Evolutionary conservation across 2,888 invertebrate genomes (phyloP), one percentile per base, ranked within the genome.

Genomic region (Polietes domitor): DNA sequence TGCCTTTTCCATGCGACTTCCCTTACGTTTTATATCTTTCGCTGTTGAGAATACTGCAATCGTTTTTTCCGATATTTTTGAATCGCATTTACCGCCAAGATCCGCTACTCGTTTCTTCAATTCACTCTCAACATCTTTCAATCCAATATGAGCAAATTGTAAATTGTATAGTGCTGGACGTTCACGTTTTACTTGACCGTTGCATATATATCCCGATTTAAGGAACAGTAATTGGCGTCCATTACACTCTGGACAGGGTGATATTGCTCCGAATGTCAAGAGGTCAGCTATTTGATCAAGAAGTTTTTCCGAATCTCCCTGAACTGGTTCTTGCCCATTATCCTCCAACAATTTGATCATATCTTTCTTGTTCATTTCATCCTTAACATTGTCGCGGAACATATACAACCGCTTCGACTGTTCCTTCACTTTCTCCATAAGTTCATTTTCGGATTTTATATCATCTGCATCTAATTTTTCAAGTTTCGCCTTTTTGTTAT

Each of bases 251-350:
- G 94, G 91, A 88, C 99, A 99, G 0, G 94, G 94, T 82, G 94
- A 92, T 2, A 98, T 93, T 1, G 95, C 94, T 37, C 99, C 99
- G 93, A 99, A 99, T 0, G 95, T 94, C 94, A 99, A 95, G 41
- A 95, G 93, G 92, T 99, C 99, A 10, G 96, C 94, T 5, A 98
- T 91, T 72, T 94, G 93, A 91, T 98, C 97, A 78, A 96, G 87
- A 0, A 91, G 80, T 65, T 89, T 90, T 89, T 93, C 94, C 76
- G 96, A 95, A 79, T 93, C 93, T 0, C 97, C 96, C 77, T 90
- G 77, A 0, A 96, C 95, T 74, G 96, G 90, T 53, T 94, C 93
- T 91, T 98, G 97, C 0, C 93, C 90, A 90, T 99, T 99, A 15
- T 91, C 89, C 86, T 95, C 94, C 21, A 99, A 93, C 37, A 99